Evolutionary conservation across 2,888 invertebrate genomes (phyloP).

Genomic region (Osedax fenrisi): DNA sequence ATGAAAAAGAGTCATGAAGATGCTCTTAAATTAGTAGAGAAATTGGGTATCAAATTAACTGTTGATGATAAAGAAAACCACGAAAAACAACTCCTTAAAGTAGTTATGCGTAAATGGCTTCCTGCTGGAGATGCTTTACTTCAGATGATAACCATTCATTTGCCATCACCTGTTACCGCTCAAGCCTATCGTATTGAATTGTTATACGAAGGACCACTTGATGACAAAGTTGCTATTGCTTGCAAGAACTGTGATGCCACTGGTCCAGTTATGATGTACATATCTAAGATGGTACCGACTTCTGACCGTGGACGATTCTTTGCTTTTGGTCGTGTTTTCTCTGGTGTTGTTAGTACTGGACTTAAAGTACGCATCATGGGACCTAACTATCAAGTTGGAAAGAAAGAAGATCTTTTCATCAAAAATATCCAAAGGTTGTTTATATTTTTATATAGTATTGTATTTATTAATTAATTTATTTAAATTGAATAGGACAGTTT

Average conservation of each 20-base stretch:
- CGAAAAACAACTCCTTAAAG: conserved; percentile 76
- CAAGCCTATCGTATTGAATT: conserved; percentile 98
- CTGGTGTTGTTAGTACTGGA: conserved; percentile 66
- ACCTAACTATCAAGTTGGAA: conserved; percentile 90
- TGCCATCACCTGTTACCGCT: conserved; percentile 95
- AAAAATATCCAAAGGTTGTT: conserved; percentile 82
- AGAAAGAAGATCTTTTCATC: conserved; percentile 96
- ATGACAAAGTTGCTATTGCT: conserved; percentile 80
- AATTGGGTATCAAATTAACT: conserved; percentile 79
- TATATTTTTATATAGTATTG: not conserved
- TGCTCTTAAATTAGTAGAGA: conserved; percentile 71
- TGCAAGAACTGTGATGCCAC: conserved; percentile 80
- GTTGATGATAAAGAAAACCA: conserved; percentile 91
- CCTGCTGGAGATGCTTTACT: conserved; percentile 97
- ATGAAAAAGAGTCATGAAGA: conserved; percentile 94
- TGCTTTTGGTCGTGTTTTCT: conserved; percentile 98
- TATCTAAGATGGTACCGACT: conserved; percentile 99
- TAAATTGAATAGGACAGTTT: conserved; percentile 63
- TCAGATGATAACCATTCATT: conserved; percentile 99
- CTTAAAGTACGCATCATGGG: conserved; percentile 87
- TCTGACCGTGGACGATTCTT: conserved; percentile 99
- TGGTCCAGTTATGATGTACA: conserved; percentile 98
- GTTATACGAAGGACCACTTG: conserved; percentile 94
- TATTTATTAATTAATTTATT: not conserved
- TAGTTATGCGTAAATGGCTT: conserved; percentile 93